phyloP scores from a whole-genome alignment of 2,797 vertebrate genomes.

The Chrysocyon brachyurus region DNA sequence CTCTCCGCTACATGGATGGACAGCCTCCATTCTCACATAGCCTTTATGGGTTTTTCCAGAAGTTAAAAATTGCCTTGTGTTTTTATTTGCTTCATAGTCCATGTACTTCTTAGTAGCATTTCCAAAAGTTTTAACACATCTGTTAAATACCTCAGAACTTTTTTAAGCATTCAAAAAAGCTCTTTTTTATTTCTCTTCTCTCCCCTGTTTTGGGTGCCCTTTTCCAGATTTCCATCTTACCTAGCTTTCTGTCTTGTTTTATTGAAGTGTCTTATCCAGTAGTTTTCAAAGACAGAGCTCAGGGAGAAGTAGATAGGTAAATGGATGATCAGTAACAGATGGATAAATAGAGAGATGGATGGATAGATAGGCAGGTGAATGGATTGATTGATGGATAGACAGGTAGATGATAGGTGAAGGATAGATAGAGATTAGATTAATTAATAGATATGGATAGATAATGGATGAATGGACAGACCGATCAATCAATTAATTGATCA shows the following conservation, averaged over 20 bases:
- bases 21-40: neutral
- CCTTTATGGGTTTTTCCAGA: neutral
- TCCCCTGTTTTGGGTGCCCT: neutral
- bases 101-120: neutral
- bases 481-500: neutral
- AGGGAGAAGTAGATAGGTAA: neutral
- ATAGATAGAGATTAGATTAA: neutral
- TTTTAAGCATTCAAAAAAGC: neutral
- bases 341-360: too few species aligned
- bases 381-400: too few species aligned
- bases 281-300: neutral
- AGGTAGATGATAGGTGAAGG: neutral
- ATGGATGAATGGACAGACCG: neutral
- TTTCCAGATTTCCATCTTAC: neutral
- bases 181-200: neutral
- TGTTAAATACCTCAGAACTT: neutral
- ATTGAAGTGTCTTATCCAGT: neutral
- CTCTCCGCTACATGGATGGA: fast-evolving
- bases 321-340: neutral
- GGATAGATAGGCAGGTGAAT: neutral
- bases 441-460: neutral
- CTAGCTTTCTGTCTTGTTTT: conserved; percentile 7
- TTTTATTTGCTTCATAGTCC: neutral
- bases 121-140: neutral
- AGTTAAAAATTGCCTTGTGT: neutral